Evolutionary conservation across 2,113 vertebrate species (phyloP), one percentile per base, ranked within the genome.

Genomic region (Chaetodon trifascialis): DNA sequence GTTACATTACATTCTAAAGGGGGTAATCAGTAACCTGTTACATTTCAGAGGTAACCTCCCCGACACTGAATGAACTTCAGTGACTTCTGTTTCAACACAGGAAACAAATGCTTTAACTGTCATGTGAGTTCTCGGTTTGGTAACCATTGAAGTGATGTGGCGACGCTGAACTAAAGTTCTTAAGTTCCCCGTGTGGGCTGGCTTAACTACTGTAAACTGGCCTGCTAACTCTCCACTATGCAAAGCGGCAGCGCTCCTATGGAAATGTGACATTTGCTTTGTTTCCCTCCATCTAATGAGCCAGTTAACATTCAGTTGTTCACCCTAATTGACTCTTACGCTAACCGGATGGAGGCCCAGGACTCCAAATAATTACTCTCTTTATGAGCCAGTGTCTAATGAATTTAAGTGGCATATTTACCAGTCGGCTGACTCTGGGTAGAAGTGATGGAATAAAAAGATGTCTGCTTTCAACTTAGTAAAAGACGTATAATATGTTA

Each of bases 281-380:
- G 92, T 92, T 93, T 90, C 88, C 55, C 19, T 25, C 90, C 85
- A 85, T 93, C 92, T 95, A 95, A 95, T 94, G 93, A 95, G 93
- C 89, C 93, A 85, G 92, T 94, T 95, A 94, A 95, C 89, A 94
- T 94, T 94, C 90, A 82, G 88, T 94, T 95, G 93, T 95, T 94
- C 91, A 69, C 84, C 85, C 91, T 95, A 95, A 95, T 94, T 94
- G 94, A 92, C 86, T 92, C 88, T 86, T 88, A 85, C 42, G 72
- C 93, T 91, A 93, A 92, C 91, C 76, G 91, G 90, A 93, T 87
- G 88, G 87, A 91, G 82, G 92, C 87, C 82, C 85, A 84, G 85
- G 78, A 90, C 89, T 86, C 90, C 86, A 87, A 94, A 93, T 94
- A 93, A 94, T 94, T 87, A 91, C 89, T 86, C 76, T 86, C 87